Base-by-base conservation (phyloP, 2,797 vertebrate species). In the Acanthis flammea region DNA sequence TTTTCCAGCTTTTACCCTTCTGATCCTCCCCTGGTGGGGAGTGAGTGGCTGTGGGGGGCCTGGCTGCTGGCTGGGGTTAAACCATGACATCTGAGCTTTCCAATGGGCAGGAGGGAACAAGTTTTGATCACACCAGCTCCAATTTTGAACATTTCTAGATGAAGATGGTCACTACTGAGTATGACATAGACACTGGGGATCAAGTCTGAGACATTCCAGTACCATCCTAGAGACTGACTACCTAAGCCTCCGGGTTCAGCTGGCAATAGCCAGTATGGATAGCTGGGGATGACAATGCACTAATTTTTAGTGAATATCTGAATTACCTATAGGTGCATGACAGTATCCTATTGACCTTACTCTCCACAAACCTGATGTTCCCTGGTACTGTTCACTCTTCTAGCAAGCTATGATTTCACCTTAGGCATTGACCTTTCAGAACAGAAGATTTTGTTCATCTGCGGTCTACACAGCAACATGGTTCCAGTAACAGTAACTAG, bases 271-370 rank as follows among this genome's bases (percentile, higher is more conserved):
- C 35, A 25, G 35, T 28, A 60, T 14, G 14, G n/a, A 61, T 9
- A 84, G 23, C 9, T 48, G 18, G 58, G 39, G 90, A 75, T 6
- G 17, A 57, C 1, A 4, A 65, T 7, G 48, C 0, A 0, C 37
- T 66, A 16, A 48, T 66, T 76, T 53, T 61, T 35, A 77, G 12
- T 35, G 42, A 86, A 39, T 28, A 31, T 53, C 8, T 79, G 73
- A 57, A 44, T 50, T 62, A 62, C 3, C 14, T 65, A 70, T 4
- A 85, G 28, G 19, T 63, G 28, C 28, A 21, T 48, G 33, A 79
- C 19, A 35, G 23, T 10, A 48, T 22, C 33, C 27, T 65, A 44
- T 19, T 62, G 39, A 54, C 33, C 45, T 62, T 33, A 70, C 18
- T 41, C 16, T 81, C 31, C 42, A 68, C 14, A 84, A 84, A 7